phyloP scores from a whole-genome alignment of 2,113 vertebrate genomes.

The Anser brachyrhynchus region DNA sequence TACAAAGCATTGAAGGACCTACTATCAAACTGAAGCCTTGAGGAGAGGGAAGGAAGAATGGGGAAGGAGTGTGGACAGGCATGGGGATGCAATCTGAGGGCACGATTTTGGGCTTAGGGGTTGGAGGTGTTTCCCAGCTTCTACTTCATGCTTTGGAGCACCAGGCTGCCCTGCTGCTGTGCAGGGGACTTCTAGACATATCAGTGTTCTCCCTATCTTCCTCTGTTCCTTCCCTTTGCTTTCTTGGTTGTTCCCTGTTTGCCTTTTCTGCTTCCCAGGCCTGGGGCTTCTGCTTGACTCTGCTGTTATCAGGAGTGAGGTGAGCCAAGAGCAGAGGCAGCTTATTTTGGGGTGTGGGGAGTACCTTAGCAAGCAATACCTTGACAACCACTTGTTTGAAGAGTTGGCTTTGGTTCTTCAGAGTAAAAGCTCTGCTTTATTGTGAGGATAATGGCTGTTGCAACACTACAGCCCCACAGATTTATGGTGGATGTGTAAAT shows the following conservation, averaged over 20 bases:
- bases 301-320: neutral
- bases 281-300: neutral
- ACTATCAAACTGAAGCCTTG: neutral
- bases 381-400: neutral
- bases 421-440: neutral
- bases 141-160: fast-evolving
- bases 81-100: neutral
- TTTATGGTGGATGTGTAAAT: neutral
- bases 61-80: neutral
- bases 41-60: neutral
- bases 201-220: neutral
- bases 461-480: neutral
- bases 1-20: neutral
- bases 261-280: neutral
- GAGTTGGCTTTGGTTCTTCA: neutral
- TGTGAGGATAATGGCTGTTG: neutral
- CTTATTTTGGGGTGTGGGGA: neutral
- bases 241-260: neutral
- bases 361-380: neutral
- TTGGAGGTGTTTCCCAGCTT: neutral
- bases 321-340: neutral
- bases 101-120: neutral
- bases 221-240: neutral
- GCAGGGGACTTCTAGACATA: neutral
- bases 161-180: neutral